These are phyloP conservation scores for Hedychridium roseum DNA, from an alignment of 2,888 invertebrate genomes.

Conservation along the genomic window DNA sequence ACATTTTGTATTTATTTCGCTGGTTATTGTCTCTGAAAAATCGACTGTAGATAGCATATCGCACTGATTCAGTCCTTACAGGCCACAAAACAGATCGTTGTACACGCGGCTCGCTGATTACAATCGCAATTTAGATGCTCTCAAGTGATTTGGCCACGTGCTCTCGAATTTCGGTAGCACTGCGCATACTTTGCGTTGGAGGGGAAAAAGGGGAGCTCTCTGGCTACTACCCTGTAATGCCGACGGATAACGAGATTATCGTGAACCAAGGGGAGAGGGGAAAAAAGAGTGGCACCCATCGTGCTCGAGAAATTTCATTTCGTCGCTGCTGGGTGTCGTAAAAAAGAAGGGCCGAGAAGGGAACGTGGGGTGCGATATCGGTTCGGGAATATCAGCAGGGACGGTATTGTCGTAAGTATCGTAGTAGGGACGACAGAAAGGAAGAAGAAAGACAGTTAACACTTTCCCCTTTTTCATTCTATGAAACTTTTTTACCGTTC, in stretches of 20 bases:
- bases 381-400: conserved; percentile 27
- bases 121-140: conserved; percentile 36
- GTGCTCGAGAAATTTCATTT: conserved; percentile 37
- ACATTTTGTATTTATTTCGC: too few species aligned
- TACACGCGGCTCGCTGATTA: conserved; percentile 22
- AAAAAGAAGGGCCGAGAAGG: conserved; percentile 10
- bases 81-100: conserved; percentile 30
- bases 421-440: conserved; percentile 21
- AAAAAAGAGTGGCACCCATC: conserved; percentile 14
- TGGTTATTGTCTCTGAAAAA: too few species aligned
- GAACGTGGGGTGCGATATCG: conserved; percentile 16
- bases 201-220: conserved; percentile 2
- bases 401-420: conserved; percentile 51
- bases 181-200: conserved; percentile 12
- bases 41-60: too few species aligned
- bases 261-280: conserved; percentile 26
- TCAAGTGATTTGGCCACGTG: conserved; percentile 31
- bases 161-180: conserved; percentile 33
- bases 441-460: not conserved
- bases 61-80: conserved; percentile 28
- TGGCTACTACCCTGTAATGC: conserved; percentile 39
- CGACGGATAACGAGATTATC: conserved; percentile 53
- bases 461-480: not conserved
- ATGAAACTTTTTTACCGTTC: not conserved
- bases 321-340: conserved; percentile 22